Conservation (phyloP, 2,797 vertebrate genomes). For the Sarcophilus harrisii region DNA sequence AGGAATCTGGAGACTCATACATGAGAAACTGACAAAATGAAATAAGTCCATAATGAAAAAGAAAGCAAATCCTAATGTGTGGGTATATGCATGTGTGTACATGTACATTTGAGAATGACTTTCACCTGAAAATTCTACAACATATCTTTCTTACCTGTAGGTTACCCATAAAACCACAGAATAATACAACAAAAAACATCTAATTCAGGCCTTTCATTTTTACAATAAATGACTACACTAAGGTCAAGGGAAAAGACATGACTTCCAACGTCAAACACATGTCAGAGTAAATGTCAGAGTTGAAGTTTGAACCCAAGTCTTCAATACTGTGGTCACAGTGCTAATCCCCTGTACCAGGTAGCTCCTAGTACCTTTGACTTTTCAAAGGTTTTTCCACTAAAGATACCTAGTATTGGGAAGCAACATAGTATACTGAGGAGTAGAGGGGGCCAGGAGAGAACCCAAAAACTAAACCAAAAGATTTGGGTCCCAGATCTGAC, state of each 20-base stretch:
- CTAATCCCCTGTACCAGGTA: not conserved
- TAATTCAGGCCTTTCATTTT: not conserved
- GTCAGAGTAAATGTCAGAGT: not conserved
- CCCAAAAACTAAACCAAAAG: not conserved
- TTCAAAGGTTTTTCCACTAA: not conserved
- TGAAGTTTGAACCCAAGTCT: not conserved
- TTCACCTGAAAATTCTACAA: not conserved
- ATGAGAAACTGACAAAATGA: not conserved
- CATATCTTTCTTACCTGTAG: not conserved
- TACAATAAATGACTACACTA: not conserved
- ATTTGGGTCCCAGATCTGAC: not conserved
- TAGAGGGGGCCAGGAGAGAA: not conserved
- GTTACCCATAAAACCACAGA: not conserved
- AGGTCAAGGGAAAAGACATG: not conserved
- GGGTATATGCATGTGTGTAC: too few relatives aligned
- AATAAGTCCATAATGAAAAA: not conserved
- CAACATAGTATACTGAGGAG: not conserved
- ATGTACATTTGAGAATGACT: not conserved
- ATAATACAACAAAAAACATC: not conserved
- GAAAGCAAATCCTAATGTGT: not conserved
- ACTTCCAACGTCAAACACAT: not conserved
- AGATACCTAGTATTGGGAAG: not conserved
- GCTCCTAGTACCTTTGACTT: not conserved
- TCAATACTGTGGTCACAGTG: not conserved
- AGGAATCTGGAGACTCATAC: not conserved